Evolutionary conservation across 2,113 vertebrate genomes (phyloP).

Genomic region (Coreoperca whiteheadi): DNA sequence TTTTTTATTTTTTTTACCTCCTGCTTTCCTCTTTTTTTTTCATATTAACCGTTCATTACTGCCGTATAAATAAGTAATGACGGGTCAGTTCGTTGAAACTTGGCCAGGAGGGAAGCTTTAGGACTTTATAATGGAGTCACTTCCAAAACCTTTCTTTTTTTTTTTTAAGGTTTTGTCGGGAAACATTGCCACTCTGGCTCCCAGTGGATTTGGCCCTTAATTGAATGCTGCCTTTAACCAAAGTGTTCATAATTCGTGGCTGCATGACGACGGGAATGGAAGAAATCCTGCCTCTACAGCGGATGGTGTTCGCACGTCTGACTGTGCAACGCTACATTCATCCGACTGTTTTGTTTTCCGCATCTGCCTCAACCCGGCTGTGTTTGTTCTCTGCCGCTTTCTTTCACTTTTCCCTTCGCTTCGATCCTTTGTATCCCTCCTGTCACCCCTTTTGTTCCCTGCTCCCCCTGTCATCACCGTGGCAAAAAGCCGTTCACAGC

Average conservation of each 20-base stretch:
- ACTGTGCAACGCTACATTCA: background rate
- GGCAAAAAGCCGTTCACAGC: conserved; percentile 31
- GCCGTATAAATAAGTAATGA: conserved; percentile 72
- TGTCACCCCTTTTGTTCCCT: conserved; percentile 18
- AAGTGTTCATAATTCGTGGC: conserved; percentile 76
- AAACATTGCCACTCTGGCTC: conserved; percentile 42
- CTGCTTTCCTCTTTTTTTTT: conserved; percentile 26
- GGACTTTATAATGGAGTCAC: conserved; percentile 64
- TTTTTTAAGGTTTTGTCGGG: conserved; percentile 58
- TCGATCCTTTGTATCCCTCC: background rate
- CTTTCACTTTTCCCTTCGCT: conserved; percentile 7
- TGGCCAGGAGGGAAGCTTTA: conserved; percentile 57
- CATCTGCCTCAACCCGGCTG: conserved; percentile 5
- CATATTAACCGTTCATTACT: conserved; percentile 69
- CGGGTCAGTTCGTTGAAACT: conserved; percentile 70
- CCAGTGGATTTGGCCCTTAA: conserved; percentile 57
- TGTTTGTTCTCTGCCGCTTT: conserved; percentile 30
- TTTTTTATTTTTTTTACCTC: background rate
- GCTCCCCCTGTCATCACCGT: conserved; percentile 38
- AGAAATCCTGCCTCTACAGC: conserved; percentile 46
- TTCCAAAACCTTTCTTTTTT: too few species aligned
- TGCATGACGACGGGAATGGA: conserved; percentile 52
- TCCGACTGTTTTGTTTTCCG: conserved; percentile 11
- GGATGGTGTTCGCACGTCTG: conserved; percentile 21
- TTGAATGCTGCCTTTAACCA: conserved; percentile 75